Evolutionary conservation across 1,140 invertebrate species (phyloP).

Genomic region (Drosophila kurseongensis): DNA sequence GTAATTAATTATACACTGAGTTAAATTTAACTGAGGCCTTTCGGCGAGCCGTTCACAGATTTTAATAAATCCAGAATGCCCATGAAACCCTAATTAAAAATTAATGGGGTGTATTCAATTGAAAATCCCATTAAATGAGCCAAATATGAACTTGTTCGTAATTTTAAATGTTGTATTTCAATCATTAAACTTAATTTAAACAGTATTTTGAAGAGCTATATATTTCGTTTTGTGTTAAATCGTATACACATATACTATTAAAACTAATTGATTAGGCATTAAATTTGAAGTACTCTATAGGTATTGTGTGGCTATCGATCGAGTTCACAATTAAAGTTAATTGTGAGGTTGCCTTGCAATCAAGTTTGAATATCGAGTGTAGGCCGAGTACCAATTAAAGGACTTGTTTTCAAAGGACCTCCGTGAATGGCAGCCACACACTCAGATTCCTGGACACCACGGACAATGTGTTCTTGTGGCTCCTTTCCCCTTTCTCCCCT

Average conservation of each 20-base stretch:
- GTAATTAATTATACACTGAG: not conserved
- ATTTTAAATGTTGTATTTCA: not conserved
- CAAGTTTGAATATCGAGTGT: too few relatives aligned
- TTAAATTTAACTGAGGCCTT: not conserved
- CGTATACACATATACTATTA: too few relatives aligned
- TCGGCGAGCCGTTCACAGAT: too few relatives aligned
- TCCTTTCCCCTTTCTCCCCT: not conserved
- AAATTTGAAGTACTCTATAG: not conserved
- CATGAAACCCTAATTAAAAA: not conserved
- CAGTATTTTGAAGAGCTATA: too few relatives aligned
- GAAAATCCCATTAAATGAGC: not conserved
- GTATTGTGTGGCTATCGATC: not conserved
- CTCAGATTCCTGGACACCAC: slow-evolving; percentile 15
- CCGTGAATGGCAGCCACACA: slow-evolving; percentile 1
- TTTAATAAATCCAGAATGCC: not conserved
- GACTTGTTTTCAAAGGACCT: not conserved
- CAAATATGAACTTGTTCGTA: not conserved
- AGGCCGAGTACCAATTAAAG: not conserved
- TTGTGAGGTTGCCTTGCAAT: not conserved
- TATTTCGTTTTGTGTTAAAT: too few relatives aligned
- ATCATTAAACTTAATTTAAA: not conserved
- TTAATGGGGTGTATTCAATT: slow-evolving; percentile 1
- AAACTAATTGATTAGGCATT: not conserved
- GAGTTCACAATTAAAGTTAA: not conserved
- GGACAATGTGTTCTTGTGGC: slow-evolving; percentile 27